These are phyloP conservation scores for Cryptophagus acutangulus DNA, from an alignment of 2,888 invertebrate species.

Conservation along the genomic window DNA sequence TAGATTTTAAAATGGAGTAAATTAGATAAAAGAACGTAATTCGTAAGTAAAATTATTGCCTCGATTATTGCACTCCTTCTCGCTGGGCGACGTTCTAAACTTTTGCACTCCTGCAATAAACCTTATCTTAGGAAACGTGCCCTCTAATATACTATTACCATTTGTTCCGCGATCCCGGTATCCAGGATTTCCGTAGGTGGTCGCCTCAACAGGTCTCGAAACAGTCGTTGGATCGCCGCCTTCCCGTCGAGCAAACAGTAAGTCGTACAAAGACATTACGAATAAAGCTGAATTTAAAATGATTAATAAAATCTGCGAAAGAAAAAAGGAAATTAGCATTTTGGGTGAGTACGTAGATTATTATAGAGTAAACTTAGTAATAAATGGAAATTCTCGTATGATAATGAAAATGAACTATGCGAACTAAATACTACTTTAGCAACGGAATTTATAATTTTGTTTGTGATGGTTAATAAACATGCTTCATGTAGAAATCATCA, in stretches of 20 bases:
- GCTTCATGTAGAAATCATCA: too few species aligned
- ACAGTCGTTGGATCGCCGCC: constrained; percentile 77
- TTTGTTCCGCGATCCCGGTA: constrained; percentile 63
- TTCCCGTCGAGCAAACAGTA: constrained; percentile 66
- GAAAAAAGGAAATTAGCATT: too few species aligned
- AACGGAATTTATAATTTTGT: too few species aligned
- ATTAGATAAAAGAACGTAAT: too few species aligned
- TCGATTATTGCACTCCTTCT: neutral
- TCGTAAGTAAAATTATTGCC: too few species aligned
- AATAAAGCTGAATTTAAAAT: constrained; percentile 70
- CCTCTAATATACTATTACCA: constrained; percentile 51
- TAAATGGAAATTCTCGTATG: too few species aligned
- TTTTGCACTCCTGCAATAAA: neutral
- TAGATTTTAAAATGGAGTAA: too few species aligned
- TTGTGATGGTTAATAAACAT: too few species aligned
- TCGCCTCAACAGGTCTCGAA: constrained; percentile 55
- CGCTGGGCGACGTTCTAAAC: neutral
- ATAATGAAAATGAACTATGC: too few species aligned
- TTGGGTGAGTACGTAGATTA: too few species aligned
- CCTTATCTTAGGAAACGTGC: neutral
- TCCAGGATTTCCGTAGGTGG: constrained; percentile 82
- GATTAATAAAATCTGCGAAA: constrained; percentile 70
- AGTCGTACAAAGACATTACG: constrained; percentile 75
- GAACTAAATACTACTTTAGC: too few species aligned
- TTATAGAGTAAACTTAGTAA: too few species aligned